phyloP scores from a whole-genome alignment of 1,140 invertebrate genomes.

The Sitophilus oryzae region DNA sequence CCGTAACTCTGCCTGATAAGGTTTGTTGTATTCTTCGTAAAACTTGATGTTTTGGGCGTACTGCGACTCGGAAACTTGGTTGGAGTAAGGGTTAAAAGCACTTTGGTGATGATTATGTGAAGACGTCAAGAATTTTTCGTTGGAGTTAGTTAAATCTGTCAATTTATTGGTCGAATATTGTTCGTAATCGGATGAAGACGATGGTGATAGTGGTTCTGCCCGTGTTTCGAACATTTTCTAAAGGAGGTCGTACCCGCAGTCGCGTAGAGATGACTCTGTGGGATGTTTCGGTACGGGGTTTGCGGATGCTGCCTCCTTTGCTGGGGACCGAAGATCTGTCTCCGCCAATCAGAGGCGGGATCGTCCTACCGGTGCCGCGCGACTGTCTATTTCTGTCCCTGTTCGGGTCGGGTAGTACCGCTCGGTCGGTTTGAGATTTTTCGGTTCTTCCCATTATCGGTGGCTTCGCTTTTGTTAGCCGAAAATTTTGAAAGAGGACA shows the following conservation, averaged over 20 bases:
- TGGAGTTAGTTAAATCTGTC: constrained; percentile 41
- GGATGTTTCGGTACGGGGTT: constrained; percentile 18
- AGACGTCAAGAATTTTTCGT: constrained; percentile 36
- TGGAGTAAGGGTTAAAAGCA: constrained; percentile 24
- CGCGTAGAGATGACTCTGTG: constrained; percentile 10
- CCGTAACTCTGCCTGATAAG: constrained; percentile 18
- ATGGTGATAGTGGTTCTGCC: constrained; percentile 32
- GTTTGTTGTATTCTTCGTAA: constrained; percentile 30
- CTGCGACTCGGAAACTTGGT: constrained; percentile 14
- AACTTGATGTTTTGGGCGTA: constrained; percentile 10
- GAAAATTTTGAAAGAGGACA: neutral
- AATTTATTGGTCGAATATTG: constrained; percentile 32
- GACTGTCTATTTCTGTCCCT: constrained; percentile 17
- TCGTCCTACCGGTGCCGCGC: constrained; percentile 9
- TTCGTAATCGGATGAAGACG: constrained; percentile 30
- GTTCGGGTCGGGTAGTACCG: neutral
- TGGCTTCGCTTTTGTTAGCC: neutral
- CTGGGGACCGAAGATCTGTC: constrained; percentile 10
- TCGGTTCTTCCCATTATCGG: constrained; percentile 9
- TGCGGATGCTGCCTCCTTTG: constrained; percentile 6
- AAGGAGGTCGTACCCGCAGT: constrained; percentile 7
- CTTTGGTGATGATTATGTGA: constrained; percentile 27
- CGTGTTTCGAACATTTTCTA: constrained; percentile 35
- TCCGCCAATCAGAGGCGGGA: constrained; percentile 27
- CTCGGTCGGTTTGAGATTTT: constrained; percentile 10